Base-by-base conservation (phyloP, 2,888 invertebrate species). In the Urechis unicinctus region DNA sequence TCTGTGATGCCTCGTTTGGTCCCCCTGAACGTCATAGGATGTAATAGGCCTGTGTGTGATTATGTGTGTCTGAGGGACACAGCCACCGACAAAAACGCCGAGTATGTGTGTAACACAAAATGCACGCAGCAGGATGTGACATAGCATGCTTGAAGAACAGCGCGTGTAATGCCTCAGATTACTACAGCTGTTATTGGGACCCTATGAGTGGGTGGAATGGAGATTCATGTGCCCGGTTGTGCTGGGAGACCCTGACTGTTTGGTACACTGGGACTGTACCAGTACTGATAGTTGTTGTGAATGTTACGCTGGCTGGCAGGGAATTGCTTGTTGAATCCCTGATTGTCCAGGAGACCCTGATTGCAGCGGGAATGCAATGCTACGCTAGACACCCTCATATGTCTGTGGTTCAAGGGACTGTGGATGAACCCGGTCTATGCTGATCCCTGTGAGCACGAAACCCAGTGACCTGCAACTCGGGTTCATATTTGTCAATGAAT, bases 371-470 rank as follows among this genome's bases (percentile, higher is more conserved):
- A 25, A 3, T 69, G 69, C 50, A 61, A 65, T 31, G 59, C 50
- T 6, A 53, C 56, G 2, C 64, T 61, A 22, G 62, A 62, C 29
- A 64, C 68, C 1, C 69, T 68, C 1, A 45, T 53, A 3, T 70
- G 70, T 58, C 47, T 53, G 6, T 58, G 64, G 52, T 70, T 68
- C 57, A 30, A 58, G 2, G 56, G 53, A 1, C 61, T 60, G 26
- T 70, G 68, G 68, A 67, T 65, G 64, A 69, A 69, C 2, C 61
- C 61, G n/a, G 67, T 65, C 3, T 70, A 69, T 58, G 60, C 61
- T 49, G 68, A 69, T n/a, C 67, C 66, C 1, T 70, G 70, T 58
- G 53, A 65, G 2, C 59, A 70, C 53, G 70, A 68, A 3, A 28
- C 45, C 6, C 57, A 65, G 53, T 55, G 52, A 21, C 68, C 1